phyloP scores from a whole-genome alignment of 2,888 invertebrate species.

The Sussaba pulchella region DNA sequence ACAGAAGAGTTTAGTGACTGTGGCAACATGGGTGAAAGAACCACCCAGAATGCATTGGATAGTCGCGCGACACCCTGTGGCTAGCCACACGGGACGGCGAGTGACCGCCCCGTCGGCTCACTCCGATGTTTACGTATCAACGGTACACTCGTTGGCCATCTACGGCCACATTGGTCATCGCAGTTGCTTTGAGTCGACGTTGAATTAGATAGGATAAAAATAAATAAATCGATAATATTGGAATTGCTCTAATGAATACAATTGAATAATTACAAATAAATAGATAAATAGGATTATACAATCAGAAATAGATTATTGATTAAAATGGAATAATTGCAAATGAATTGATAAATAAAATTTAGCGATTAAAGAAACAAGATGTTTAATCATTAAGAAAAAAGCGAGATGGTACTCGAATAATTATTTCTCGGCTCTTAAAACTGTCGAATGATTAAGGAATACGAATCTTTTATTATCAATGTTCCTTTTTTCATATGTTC shows the following conservation, averaged over 20 bases:
- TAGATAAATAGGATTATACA: too few species aligned
- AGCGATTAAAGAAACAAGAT: too few species aligned
- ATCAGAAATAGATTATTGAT: too few species aligned
- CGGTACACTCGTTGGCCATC: conserved; percentile 51
- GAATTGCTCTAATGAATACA: too few species aligned
- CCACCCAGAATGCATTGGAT: conserved; percentile 62
- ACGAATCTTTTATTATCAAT: too few species aligned
- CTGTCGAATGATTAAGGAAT: not conserved
- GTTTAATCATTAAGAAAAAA: too few species aligned
- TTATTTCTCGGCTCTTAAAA: not conserved
- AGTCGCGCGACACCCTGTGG: conserved; percentile 55
- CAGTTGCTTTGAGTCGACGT: not conserved
- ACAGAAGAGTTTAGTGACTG: conserved; percentile 34
- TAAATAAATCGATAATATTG: too few species aligned
- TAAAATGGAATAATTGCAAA: too few species aligned
- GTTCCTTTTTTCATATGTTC: too few species aligned
- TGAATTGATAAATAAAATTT: too few species aligned
- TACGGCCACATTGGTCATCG: conserved; percentile 27
- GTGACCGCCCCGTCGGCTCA: conserved; percentile 17
- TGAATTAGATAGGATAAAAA: not conserved
- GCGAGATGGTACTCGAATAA: not conserved
- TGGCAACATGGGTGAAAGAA: conserved; percentile 46
- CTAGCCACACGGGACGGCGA: conserved; percentile 39
- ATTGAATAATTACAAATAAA: too few species aligned
- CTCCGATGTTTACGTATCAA: not conserved